phyloP scores from a whole-genome alignment of 1,140 invertebrate species.

The Pseudachorutes palmiensis region DNA sequence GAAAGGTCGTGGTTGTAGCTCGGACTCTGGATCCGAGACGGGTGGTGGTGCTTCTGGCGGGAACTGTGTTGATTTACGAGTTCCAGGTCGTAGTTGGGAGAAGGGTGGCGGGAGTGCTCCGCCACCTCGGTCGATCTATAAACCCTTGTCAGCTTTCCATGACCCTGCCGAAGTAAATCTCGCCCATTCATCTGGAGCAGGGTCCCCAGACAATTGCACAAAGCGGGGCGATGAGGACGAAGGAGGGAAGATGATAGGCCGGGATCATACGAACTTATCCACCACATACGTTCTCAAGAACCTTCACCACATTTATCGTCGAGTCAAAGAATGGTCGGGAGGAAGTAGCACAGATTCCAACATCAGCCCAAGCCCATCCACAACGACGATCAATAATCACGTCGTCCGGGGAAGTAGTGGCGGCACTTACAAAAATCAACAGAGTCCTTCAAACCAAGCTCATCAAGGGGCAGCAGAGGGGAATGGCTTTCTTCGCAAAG shows the following conservation, averaged over 20 bases:
- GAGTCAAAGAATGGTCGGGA: constrained; percentile 9
- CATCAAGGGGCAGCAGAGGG: not conserved
- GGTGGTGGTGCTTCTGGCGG: not conserved
- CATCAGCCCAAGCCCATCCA: not conserved
- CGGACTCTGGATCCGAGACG: not conserved
- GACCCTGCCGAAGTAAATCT: constrained; percentile 38
- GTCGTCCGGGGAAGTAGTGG: not conserved
- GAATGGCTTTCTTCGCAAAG: no score
- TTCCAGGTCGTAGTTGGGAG: constrained; percentile 37
- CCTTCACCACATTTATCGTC: constrained; percentile 34
- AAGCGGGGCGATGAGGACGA: not conserved
- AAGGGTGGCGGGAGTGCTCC: constrained; percentile 18
- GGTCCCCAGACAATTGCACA: constrained; percentile 7
- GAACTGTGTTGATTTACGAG: constrained; percentile 38
- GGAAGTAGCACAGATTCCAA: constrained; percentile 3
- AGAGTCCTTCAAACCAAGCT: no score
- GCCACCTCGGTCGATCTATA: constrained; percentile 37
- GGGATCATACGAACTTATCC: constrained; percentile 21
- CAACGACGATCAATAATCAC: not conserved
- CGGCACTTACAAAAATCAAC: constrained; percentile 22
- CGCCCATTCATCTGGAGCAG: constrained; percentile 31
- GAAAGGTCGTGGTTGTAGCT: not conserved
- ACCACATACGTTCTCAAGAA: constrained; percentile 35
- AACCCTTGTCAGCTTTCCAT: constrained; percentile 38
- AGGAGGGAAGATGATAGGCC: not conserved